phyloP scores from a whole-genome alignment of 2,113 vertebrate genomes.

The Aegotheles bennettii region DNA sequence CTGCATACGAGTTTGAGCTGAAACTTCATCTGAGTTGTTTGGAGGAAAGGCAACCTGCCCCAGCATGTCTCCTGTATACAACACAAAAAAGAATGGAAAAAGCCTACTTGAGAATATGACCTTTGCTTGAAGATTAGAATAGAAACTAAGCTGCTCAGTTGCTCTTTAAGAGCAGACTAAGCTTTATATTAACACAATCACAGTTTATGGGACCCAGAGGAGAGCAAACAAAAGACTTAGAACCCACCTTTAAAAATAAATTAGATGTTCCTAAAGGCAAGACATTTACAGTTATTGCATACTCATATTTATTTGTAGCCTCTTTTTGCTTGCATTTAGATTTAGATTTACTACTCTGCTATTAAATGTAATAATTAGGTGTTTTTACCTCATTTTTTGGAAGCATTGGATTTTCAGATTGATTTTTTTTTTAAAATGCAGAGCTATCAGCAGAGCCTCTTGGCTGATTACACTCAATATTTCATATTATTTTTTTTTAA shows the following conservation, averaged over 20 bases:
- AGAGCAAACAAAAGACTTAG: neutral
- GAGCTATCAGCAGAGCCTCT: neutral
- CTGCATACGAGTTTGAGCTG: neutral
- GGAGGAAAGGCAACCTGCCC: neutral
- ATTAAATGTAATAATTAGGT: neutral
- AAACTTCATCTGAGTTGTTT: neutral
- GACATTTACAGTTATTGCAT: slow-evolving; percentile 7
- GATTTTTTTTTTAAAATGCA: slow-evolving; percentile 6
- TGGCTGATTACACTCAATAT: neutral
- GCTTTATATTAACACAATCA: neutral
- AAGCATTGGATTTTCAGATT: neutral
- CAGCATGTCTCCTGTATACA: fast-evolving
- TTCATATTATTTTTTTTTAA: neutral
- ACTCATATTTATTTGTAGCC: neutral
- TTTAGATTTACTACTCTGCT: neutral
- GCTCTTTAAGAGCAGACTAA: slow-evolving; percentile 1
- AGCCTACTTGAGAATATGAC: neutral
- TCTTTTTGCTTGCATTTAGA: neutral
- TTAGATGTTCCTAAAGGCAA: slow-evolving; percentile 9
- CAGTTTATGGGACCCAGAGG: slow-evolving; percentile 8
- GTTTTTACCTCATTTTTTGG: neutral
- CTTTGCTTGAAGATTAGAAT: neutral
- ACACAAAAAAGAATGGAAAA: neutral
- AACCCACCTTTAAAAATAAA: slow-evolving; percentile 32
- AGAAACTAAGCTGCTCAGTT: neutral